These are phyloP conservation scores for Batillaria attramentaria DNA, from an alignment of 1,140 invertebrate species.

Conservation along the genomic window DNA sequence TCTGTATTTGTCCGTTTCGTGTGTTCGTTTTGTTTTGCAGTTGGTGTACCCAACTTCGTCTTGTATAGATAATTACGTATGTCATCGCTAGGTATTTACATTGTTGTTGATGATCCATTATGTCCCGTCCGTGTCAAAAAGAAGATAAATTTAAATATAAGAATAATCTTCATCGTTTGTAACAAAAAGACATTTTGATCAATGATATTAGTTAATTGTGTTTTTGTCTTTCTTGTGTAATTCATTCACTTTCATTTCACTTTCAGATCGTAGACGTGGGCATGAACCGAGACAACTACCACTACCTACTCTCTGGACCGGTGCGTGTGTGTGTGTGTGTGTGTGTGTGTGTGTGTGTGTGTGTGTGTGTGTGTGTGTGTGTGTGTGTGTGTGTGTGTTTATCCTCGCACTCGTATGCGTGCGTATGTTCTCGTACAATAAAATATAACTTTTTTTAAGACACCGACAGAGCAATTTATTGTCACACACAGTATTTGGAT, in stretches of 20 bases:
- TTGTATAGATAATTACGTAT: too few species aligned
- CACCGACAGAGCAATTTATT: too few species aligned
- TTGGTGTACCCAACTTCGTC: too few species aligned
- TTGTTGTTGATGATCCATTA: too few species aligned
- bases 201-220: background rate
- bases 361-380: constrained; percentile 16
- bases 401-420: background rate
- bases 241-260: too few species aligned
- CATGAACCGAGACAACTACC: constrained; percentile 60
- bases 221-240: background rate
- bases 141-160: background rate
- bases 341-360: constrained; percentile 1
- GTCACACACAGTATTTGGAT: too few species aligned
- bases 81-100: too few species aligned
- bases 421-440: background rate
- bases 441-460: background rate
- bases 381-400: constrained; percentile 1
- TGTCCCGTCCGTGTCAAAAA: too few species aligned
- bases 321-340: constrained; percentile 38
- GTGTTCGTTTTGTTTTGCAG: too few species aligned
- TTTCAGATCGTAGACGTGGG: constrained; percentile 58
- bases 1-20: too few species aligned
- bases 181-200: background rate
- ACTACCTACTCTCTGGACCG: constrained; percentile 58
- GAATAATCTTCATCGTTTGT: background rate